phyloP scores from a whole-genome alignment of 1,140 invertebrate genomes.

The Scaptomyza graminum region DNA sequence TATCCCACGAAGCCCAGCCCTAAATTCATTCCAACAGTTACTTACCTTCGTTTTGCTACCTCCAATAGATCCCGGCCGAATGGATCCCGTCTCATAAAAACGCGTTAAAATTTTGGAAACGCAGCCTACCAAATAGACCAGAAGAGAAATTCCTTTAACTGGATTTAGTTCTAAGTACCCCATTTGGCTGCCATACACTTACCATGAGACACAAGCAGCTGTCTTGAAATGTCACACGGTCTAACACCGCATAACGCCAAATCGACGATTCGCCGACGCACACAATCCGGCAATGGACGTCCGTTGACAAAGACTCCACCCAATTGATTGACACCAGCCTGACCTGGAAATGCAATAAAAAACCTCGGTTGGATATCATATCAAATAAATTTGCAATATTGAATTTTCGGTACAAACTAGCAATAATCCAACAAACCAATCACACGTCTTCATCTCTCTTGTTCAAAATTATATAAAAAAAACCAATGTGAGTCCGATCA shows the following conservation, averaged over 20 bases:
- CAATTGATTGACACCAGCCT: constrained; percentile 97
- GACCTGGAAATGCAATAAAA: constrained; percentile 86
- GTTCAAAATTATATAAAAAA: too few relatives aligned
- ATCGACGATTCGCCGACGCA: constrained; percentile 96
- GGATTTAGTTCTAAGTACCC: not conserved
- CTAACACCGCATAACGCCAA: constrained; percentile 95
- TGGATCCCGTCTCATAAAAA: constrained; percentile 97
- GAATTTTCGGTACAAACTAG: too few relatives aligned
- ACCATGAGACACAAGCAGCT: constrained; percentile 97
- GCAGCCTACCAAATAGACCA: constrained; percentile 84
- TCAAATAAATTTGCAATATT: too few relatives aligned
- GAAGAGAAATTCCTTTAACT: constrained; percentile 2
- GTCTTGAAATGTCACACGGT: constrained; percentile 97
- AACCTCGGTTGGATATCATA: too few relatives aligned
- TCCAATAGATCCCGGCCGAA: constrained; percentile 94
- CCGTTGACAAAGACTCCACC: constrained; percentile 98
- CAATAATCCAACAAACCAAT: too few relatives aligned
- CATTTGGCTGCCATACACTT: constrained; percentile 20
- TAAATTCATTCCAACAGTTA: constrained; percentile 12
- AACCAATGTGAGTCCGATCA: too few relatives aligned
- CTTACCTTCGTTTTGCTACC: constrained; percentile 95
- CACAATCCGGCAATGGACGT: constrained; percentile 95
- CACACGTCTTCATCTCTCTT: too few relatives aligned
- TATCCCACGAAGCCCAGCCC: constrained; percentile 42
- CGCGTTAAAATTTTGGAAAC: constrained; percentile 98